phyloP scores from a whole-genome alignment of 2,113 vertebrate genomes.

The Proteles cristata region DNA sequence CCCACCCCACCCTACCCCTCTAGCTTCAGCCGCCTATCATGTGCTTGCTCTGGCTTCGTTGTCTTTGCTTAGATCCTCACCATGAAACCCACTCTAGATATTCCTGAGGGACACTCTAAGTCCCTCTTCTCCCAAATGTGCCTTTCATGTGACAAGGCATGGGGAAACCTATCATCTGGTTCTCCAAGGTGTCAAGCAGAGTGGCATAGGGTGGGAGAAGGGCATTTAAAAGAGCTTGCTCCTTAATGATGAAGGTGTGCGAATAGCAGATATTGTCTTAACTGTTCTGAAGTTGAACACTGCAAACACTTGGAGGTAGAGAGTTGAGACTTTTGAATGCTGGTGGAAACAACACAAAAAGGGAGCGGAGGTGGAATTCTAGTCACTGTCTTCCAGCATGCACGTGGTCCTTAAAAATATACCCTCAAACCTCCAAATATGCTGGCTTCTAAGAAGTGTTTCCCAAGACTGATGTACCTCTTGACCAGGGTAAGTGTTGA shows the following conservation, averaged over 20 bases:
- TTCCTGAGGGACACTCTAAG: not conserved
- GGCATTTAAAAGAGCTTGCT: not conserved
- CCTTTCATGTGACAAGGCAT: slow-evolving; percentile 31
- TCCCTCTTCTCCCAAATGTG: slow-evolving; percentile 18
- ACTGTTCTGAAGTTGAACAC: slow-evolving; percentile 5
- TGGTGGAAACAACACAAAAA: not conserved
- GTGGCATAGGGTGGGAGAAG: not conserved
- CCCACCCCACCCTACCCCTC: not conserved
- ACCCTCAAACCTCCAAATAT: not conserved
- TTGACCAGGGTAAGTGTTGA: slow-evolving; percentile 58
- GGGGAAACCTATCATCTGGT: slow-evolving; percentile 30
- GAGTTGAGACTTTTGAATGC: not conserved
- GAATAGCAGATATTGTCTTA: not conserved
- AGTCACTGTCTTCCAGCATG: slow-evolving; percentile 17
- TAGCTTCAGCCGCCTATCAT: not conserved
- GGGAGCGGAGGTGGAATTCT: not conserved
- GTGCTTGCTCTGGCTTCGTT: slow-evolving; percentile 74
- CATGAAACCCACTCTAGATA: slow-evolving; percentile 30
- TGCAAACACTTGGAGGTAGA: not conserved
- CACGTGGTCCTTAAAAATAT: not conserved
- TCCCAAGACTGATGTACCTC: slow-evolving; percentile 44
- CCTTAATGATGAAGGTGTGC: not conserved
- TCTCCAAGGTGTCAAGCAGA: not conserved
- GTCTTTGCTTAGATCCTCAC: slow-evolving; percentile 65
- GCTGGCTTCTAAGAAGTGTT: slow-evolving; percentile 59